phyloP scores from a whole-genome alignment of 2,113 vertebrate genomes.

The Rhineura floridana region DNA sequence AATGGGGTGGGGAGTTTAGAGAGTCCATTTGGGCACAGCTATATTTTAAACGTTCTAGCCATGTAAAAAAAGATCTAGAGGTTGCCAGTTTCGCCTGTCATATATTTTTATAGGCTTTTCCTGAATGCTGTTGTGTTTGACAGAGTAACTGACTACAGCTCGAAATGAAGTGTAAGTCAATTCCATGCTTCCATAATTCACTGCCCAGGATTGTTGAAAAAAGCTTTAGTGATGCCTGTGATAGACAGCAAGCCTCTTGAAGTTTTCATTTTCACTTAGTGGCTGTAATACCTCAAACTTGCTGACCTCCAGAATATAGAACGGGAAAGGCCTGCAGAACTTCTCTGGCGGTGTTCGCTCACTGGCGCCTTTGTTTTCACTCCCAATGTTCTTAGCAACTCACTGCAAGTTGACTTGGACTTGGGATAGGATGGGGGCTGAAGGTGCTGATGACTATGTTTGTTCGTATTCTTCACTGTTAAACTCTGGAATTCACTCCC shows the following conservation, averaged over 20 bases:
- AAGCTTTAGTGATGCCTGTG: constrained; percentile 81
- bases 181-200: constrained; percentile 83
- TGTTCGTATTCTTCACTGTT: constrained; percentile 9
- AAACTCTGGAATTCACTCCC: too few relatives aligned
- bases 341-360: constrained; percentile 58
- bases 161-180: constrained; percentile 86
- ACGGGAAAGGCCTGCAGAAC: constrained; percentile 62
- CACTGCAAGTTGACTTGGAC: not conserved
- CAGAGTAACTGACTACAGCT: constrained; percentile 84
- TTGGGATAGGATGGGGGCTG: not conserved
- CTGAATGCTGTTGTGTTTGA: constrained; percentile 83
- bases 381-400: constrained; percentile 41
- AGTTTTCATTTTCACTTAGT: constrained; percentile 74
- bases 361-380: constrained; percentile 27
- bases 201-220: constrained; percentile 79
- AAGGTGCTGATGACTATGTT: not conserved
- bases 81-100: constrained; percentile 79
- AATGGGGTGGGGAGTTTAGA: not conserved
- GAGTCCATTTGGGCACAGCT: constrained; percentile 29
- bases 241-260: constrained; percentile 78
- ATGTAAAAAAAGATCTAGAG: constrained; percentile 79
- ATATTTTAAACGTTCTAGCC: constrained; percentile 72
- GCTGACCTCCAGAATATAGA: constrained; percentile 71
- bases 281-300: constrained; percentile 74
- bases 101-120: constrained; percentile 82